Conservation (phyloP, 1,140 invertebrate species). For the Pararge aegeria region DNA sequence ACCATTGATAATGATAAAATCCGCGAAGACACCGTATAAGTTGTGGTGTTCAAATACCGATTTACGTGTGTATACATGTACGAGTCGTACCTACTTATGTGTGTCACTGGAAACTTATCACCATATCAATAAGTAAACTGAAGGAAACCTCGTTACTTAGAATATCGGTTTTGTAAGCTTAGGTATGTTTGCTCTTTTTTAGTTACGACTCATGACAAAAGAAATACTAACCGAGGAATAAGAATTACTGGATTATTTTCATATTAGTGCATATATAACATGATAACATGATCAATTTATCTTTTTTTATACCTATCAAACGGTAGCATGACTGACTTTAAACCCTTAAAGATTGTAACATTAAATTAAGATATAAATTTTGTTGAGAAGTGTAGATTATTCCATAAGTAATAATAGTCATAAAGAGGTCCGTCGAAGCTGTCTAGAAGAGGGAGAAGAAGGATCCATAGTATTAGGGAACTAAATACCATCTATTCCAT, state of each 20-base stretch:
- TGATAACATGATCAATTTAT: too few relatives aligned
- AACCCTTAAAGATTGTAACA: too few relatives aligned
- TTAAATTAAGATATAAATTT: too few relatives aligned
- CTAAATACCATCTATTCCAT: too few relatives aligned
- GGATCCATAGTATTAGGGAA: too few relatives aligned
- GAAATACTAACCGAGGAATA: conserved; percentile 3
- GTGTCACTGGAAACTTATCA: conserved; percentile 51
- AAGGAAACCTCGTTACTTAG: conserved; percentile 48
- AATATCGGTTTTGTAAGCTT: conserved; percentile 36
- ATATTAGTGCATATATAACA: too few relatives aligned
- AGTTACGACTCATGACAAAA: not conserved
- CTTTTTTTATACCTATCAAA: too few relatives aligned
- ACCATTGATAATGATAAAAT: conserved; percentile 36
- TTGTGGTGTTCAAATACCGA: conserved; percentile 45
- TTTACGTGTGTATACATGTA: conserved; percentile 38
- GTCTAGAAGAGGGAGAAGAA: too few relatives aligned
- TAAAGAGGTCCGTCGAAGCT: too few relatives aligned
- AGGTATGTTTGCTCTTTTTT: conserved; percentile 8
- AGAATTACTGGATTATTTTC: not conserved
- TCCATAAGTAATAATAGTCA: too few relatives aligned
- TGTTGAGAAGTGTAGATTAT: too few relatives aligned
- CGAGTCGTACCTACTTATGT: conserved; percentile 36
- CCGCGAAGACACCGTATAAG: conserved; percentile 45
- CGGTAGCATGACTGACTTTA: too few relatives aligned
- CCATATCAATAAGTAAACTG: conserved; percentile 61